Evolutionary conservation across 2,888 invertebrate genomes (phyloP), one percentile per base, ranked within the genome.

Genomic region (Gortyna flavago): DNA sequence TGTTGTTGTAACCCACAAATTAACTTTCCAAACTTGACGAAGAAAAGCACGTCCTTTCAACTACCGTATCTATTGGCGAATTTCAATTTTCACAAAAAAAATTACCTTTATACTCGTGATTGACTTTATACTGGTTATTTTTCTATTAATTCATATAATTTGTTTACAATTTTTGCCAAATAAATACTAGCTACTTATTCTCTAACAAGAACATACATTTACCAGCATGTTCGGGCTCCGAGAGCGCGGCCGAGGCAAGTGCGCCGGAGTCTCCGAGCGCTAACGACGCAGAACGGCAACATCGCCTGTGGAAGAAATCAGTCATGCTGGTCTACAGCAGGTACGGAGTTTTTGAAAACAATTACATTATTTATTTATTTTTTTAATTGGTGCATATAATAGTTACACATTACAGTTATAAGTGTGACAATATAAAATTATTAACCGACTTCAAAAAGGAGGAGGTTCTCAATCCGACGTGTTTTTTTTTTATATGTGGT

Each of bases 231-330:
- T 96, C 96, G 0, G 96, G 96, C 0, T 96, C 96, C 0, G 96
- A 96, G 88, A 95, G 95, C 77, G 96, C 96, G 11, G 90, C 94
- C 6, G 95, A 95, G 77, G 92, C 93, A 66, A 93, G 93, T 65
- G 95, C 95, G 0, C 96, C 96, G 2, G 96, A 96, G 59, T 96
- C 96, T 0, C 95, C 96, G 7, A 91, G 93, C 81, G 83, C 96
- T 0, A 95, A 94, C 77, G 98, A 98, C 83, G 98, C 98, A 71
- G 98, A 98, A 89, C 96, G 98, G 16, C 98, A 98, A 74, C 98
- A 98, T 91, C 97, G 98, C 44, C 97, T 98, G 44, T 99, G 99
- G 98, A 99, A 98, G 95, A 99, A 99, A 92, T 98, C 99, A 0
- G 98, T 99, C 69, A 97, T 99, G 97, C 96, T 98, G 13, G 98